phyloP scores from a whole-genome alignment of 2,888 invertebrate genomes.

The Eurytoma adleriae region DNA sequence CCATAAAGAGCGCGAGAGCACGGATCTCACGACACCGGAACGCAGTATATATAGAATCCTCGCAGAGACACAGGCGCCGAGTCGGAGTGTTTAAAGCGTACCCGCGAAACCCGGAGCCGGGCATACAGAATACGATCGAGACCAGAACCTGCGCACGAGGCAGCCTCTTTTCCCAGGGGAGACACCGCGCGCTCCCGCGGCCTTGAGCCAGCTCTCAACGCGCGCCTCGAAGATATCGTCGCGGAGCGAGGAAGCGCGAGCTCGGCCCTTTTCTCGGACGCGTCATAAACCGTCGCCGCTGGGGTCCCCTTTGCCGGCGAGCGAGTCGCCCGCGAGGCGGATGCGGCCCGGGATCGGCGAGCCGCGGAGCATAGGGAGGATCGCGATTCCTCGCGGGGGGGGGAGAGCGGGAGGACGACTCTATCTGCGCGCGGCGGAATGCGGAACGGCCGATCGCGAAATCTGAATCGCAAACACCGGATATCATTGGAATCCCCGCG shows the following conservation, averaged over 20 bases:
- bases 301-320: background rate
- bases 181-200: background rate
- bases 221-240: constrained; percentile 14
- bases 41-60: background rate
- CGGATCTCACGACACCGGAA: constrained; percentile 18
- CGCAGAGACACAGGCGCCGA: too few species aligned
- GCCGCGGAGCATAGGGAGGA: constrained; percentile 27
- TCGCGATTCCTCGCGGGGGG: constrained; percentile 45
- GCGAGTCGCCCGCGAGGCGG: background rate
- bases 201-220: background rate
- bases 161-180: background rate
- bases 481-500: constrained; percentile 21
- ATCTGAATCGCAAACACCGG: constrained; percentile 14
- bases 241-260: constrained; percentile 2
- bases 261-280: constrained; percentile 10
- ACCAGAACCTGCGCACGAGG: background rate
- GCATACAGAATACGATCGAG: background rate
- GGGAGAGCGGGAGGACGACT: constrained; percentile 37
- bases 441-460: constrained; percentile 34
- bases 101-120: background rate
- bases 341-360: background rate
- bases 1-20: background rate
- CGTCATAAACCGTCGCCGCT: constrained; percentile 14
- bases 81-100: background rate
- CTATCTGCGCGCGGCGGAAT: constrained; percentile 35